Evolutionary conservation across 2,113 vertebrate species (phyloP), one percentile per base, ranked within the genome.

Genomic region (Mustelus asterias): DNA sequence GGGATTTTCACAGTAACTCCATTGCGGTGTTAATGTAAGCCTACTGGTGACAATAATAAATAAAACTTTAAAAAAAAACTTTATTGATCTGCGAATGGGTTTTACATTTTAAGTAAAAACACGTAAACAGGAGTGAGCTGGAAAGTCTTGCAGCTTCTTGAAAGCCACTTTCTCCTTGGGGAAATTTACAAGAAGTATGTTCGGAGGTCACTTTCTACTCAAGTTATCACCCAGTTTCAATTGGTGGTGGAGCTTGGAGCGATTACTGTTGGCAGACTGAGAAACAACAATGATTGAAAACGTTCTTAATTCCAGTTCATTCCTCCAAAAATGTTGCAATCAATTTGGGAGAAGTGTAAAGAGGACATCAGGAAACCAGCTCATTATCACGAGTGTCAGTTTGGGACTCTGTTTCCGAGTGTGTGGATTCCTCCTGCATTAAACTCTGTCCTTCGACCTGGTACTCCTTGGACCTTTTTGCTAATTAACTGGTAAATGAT

Each of bases 91-190:
- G 24, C 44, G 29, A 88, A 54, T 13, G 22, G 8, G 8, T 48
- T 88, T 88, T 88, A 88, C 85, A 48, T 88, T 83, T 54, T 88
- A 88, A 88, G 44, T 88, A 44, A 88, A 44, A 41, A 41, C 78
- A 83, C 13, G 5, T 54, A 80, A 37, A 5, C n/a, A 37, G 16
- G 4, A 83, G 85, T 48, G 85, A 54, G 85, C 7, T 83, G 26
- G 44, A 54, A 22, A 88, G 24, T 10, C 44, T 24, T 88, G n/a
- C n/a, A n/a, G 78, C 85, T 26, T 26, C 9, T 48, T 54, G 20
- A 88, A 54, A 88, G 22, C 24, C 48, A 26, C 85, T 88, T 44
- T 83, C 44, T 88, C 44, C 85, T 54, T 54, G 44, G 85, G 85
- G 80, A 83, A 88, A 54, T 88, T 24, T 88, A 13, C 6, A 0